Evolutionary conservation across 2,113 vertebrate species (phyloP).

Genomic region (Strix aluco): DNA sequence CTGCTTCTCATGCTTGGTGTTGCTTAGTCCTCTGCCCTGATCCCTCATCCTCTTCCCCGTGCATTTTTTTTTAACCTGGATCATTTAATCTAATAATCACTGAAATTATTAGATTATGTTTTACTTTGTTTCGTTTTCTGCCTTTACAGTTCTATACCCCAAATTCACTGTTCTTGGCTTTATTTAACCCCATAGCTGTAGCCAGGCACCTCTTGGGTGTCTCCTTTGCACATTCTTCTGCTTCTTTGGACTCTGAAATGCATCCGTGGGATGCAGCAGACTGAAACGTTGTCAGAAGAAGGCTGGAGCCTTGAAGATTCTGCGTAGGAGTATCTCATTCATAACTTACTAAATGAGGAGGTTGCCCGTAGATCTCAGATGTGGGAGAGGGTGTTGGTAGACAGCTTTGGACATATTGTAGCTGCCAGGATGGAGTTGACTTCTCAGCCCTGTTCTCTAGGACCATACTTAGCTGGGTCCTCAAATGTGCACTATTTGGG

Average conservation of each 20-base stretch:
- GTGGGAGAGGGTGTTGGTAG: not conserved
- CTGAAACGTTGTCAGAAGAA: not conserved
- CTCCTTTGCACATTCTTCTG: not conserved
- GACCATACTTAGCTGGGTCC: accelerated
- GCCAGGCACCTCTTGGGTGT: no score
- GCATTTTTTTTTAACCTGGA: no score
- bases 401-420: not conserved
- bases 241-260: no score
- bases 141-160: no score
- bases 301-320: not conserved
- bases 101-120: not conserved
- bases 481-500: not conserved
- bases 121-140: not conserved
- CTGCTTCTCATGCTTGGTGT: not conserved
- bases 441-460: not conserved
- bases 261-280: not conserved
- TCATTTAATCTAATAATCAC: not conserved
- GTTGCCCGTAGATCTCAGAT: not conserved
- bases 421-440: not conserved
- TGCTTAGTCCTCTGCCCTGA: not conserved
- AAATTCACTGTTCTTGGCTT: not conserved
- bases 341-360: not conserved
- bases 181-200: not conserved
- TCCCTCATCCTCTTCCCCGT: not conserved
- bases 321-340: not conserved